Evolutionary conservation across 2,113 vertebrate genomes (phyloP), one percentile per base, ranked within the genome.

Genomic region (Tricholaema leucomelas): DNA sequence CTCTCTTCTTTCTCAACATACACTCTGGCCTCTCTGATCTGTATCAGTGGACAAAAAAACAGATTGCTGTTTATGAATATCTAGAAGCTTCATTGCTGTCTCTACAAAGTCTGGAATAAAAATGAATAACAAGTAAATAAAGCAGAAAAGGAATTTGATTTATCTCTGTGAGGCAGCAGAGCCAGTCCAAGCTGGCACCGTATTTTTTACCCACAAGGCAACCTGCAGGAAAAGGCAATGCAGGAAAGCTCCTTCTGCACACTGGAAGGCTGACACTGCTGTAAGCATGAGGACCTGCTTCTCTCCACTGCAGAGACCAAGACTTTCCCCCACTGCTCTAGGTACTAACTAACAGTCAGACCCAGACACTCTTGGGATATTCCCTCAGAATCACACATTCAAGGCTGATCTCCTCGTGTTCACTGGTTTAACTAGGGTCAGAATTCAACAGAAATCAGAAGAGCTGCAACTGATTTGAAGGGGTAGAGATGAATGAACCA

Each of bases 21-120:
- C 25, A 88, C 75, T 91, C 60, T 81, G 92, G 74, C 87, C 87
- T 97, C 89, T 58, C 64, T 93, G 88, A 95, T 92, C 86, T 91
- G 15, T 83, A 95, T 93, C 88, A 81, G 74, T 78, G 73, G 78
- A 92, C 84, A 72, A 30, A 88, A 94, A 88, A 93, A 73, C 52
- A 58, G 75, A 76, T 92, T 91, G 90, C 92, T 89, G 92, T 93
- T 95, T 91, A 94, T 89, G 91, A 97, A 93, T 93, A 95, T 87
- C 92, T 79, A 69, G 70, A 91, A 91, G 85, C 92, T 93, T 94
- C 85, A 81, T 58, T 93, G 79, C 75, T 76, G 66, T n/a, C 83
- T 93, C 82, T 81, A 69, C 69, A 95, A 81, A 90, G 91, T 44
- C 80, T 28, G 38, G 81, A 65, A 84, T 85, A 87, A 92, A 88